Evolutionary conservation across 2,888 invertebrate species (phyloP), one percentile per base, ranked within the genome.

Genomic region (Osedax fenrisi): DNA sequence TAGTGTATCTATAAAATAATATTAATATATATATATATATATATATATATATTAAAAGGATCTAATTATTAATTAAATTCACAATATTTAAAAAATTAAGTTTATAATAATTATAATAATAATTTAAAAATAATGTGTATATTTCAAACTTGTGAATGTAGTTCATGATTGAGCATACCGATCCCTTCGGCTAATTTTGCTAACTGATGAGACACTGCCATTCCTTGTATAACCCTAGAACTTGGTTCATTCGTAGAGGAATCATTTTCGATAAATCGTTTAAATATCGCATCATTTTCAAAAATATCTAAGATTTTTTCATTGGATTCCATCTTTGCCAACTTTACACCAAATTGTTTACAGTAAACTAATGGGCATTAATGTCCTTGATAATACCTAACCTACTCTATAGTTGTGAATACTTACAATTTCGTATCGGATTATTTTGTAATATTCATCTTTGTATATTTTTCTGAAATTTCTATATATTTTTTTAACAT

Each of bases 141-240:
- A 41, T 41, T 41, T 10, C 41, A 41, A 41, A 41, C 84, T 82
- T 85, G 85, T 27, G 84, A 81, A 77, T 85, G 84, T 3, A 86
- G 82, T 80, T 85, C 84, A 75, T 83, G 84, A 78, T 85, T 85
- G 17, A 85, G 78, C 23, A 83, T 77, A 56, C 81, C 79, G 26
- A 85, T 84, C 10, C 85, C 85, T 62, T 83, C 82, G 2, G 83
- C 82, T 71, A 86, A 79, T 76, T 85, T 84, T 0, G 83, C 81
- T 59, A 86, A 79, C 76, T 86, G 85, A 75, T 85, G 83, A 26
- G 85, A 81, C 3, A 86, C 83, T 2, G 82, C 82, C 68, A 82
- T 79, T 3, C 83, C 82, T 78, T 85, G 84, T 59, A 86, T 83
- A 0, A 83, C 82, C 73, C 81, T 80, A 27, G 78, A 41, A 41